Conservation (phyloP, 2,797 vertebrate species). For the Sebastes melanostomus region DNA sequence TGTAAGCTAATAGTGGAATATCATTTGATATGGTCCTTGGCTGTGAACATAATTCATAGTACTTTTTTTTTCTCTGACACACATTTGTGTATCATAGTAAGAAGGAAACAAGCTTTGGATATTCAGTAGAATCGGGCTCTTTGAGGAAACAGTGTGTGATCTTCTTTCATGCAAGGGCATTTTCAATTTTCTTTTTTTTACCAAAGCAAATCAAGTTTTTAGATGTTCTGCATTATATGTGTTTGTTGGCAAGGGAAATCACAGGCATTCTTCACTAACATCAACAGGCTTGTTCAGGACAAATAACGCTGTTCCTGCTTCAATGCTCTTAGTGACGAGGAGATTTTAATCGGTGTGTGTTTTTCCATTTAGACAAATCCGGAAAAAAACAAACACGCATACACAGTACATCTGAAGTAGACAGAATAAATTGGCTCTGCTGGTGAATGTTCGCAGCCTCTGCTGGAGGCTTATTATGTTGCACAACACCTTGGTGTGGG, state of each 20-base stretch:
- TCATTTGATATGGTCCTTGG: constrained; percentile 53
- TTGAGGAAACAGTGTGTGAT: constrained; percentile 56
- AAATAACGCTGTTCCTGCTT: constrained; percentile 3
- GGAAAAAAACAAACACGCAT: not conserved
- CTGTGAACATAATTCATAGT: constrained; percentile 53
- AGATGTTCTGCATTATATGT: constrained; percentile 39
- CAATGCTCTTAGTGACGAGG: not conserved
- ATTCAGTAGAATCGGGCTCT: constrained; percentile 27
- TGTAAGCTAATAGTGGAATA: constrained; percentile 49
- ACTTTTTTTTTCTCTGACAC: constrained; percentile 1
- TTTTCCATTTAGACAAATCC: constrained; percentile 9
- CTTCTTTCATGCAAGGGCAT: constrained; percentile 47
- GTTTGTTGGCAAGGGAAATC: constrained; percentile 26
- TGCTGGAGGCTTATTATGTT: constrained; percentile 7
- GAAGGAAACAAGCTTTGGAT: constrained; percentile 28
- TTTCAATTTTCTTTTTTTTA: constrained; percentile 59
- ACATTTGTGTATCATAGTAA: constrained; percentile 37
- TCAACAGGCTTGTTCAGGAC: constrained; percentile 18
- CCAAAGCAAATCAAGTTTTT: constrained; percentile 62
- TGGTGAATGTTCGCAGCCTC: not conserved
- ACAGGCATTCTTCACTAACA: constrained; percentile 11
- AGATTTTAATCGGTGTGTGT: constrained; percentile 37
- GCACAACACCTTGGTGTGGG: not conserved
- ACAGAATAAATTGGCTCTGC: constrained; percentile 8
- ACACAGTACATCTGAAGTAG: not conserved